These are phyloP conservation scores for Embidobia sp. DNA, from an alignment of 2,888 invertebrate genomes.

Conservation along the genomic window DNA sequence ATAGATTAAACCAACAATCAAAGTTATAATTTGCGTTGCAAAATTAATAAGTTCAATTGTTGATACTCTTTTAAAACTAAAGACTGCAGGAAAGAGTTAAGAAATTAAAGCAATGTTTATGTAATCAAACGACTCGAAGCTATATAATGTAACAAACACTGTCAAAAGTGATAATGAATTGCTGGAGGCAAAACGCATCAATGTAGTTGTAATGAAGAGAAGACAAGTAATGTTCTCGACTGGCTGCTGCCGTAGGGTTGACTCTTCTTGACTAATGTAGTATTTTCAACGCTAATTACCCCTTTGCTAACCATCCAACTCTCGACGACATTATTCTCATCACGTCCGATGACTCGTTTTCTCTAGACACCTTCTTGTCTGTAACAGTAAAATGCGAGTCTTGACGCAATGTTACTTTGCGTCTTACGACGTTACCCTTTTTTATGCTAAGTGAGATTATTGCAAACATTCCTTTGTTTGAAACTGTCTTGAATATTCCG, in stretches of 20 bases:
- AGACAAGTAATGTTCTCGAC: conserved; percentile 73
- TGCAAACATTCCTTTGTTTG: conserved; percentile 61
- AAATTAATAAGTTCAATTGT: too few relatives aligned
- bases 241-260: conserved; percentile 71
- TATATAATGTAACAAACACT: too few relatives aligned
- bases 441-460: conserved; percentile 65
- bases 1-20: too few relatives aligned
- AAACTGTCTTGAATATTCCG: conserved; percentile 27
- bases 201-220: conserved; percentile 75
- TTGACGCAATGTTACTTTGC: conserved; percentile 43
- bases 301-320: conserved; percentile 74
- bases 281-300: conserved; percentile 78
- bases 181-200: conserved; percentile 32
- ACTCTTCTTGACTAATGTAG: conserved; percentile 76
- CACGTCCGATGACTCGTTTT: conserved; percentile 70
- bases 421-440: conserved; percentile 61
- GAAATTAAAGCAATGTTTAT: too few relatives aligned
- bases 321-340: conserved; percentile 75
- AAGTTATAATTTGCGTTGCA: too few relatives aligned
- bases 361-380: conserved; percentile 65
- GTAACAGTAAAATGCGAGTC: conserved; percentile 71
- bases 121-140: too few relatives aligned
- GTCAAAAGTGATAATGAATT: conserved; percentile 47
- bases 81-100: too few relatives aligned
- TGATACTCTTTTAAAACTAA: too few relatives aligned